These are phyloP conservation scores for Drosophila basisetae DNA, from an alignment of 2,888 invertebrate species.

Conservation along the genomic window DNA sequence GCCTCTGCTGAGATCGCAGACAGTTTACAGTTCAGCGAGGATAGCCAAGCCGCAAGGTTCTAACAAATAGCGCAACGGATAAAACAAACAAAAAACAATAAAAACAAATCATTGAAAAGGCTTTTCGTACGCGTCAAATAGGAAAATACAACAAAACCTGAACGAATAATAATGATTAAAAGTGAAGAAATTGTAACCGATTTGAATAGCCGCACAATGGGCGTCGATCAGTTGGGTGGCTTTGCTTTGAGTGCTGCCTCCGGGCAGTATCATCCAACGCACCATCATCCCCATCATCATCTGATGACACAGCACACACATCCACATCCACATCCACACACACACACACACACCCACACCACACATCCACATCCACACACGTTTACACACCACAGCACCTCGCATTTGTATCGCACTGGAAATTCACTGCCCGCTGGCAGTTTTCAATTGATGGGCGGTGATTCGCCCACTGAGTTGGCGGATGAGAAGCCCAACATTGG, in stretches of 20 bases:
- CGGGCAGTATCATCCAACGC: slow-evolving; percentile 50
- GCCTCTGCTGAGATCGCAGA: slow-evolving; percentile 22
- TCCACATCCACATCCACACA: slow-evolving; percentile 29
- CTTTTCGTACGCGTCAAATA: slow-evolving; percentile 10
- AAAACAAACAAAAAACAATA: slow-evolving; percentile 13
- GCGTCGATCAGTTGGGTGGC: slow-evolving; percentile 59
- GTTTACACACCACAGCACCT: slow-evolving; percentile 48
- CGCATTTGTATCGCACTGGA: slow-evolving; percentile 74
- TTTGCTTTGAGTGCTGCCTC: slow-evolving; percentile 47
- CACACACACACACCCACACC: slow-evolving; percentile 25
- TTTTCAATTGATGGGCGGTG: slow-evolving; percentile 76
- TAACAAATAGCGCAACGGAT: slow-evolving; percentile 25
- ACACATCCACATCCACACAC: slow-evolving; percentile 38
- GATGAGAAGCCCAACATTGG: slow-evolving; percentile 83
- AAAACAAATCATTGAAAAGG: neutral
- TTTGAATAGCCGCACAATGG: slow-evolving; percentile 60
- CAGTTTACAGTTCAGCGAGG: slow-evolving; percentile 72
- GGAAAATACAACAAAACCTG: slow-evolving; percentile 10
- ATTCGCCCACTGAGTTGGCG: slow-evolving; percentile 79
- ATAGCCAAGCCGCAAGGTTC: slow-evolving; percentile 74
- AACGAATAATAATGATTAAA: slow-evolving; percentile 81
- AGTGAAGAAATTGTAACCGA: slow-evolving; percentile 82
- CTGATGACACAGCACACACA: slow-evolving; percentile 49
- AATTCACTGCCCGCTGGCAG: slow-evolving; percentile 76
- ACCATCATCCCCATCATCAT: slow-evolving; percentile 59